Base-by-base conservation (phyloP, 2,797 vertebrate genomes). In the Platalea minor region DNA sequence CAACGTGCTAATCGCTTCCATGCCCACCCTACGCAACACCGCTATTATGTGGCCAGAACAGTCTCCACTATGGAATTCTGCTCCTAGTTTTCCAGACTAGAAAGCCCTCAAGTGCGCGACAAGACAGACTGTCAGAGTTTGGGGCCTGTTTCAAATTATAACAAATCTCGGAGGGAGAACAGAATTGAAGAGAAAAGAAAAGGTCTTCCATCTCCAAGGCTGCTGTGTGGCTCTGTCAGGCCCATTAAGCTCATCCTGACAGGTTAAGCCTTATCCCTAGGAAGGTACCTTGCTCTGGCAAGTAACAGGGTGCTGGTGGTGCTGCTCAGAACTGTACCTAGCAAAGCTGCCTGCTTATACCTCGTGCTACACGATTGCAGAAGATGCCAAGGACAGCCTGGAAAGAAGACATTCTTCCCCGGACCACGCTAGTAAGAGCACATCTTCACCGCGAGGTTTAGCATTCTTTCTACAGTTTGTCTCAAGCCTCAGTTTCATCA, bases 1-100 rank as follows among this genome's bases (percentile, higher is more conserved):
- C 37, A 9, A 4, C 1, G 20, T 4, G 16, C 60, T 12, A 19
- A 17, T 28, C 1, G 1, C 37, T 20, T 46, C 70, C 25, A 12
- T 3, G 18, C 33, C 17, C 33, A 10, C 4, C 43, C 51, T 9
- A 8, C 37, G 8, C 33, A 28, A 11, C 46, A 59, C 23, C 16
- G 1, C 45, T 12, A 7, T 24, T 28, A 8, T 0, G 4, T 18
- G 33, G 59, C 39, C 39, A 25, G 31, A 33, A 12, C 1, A 33
- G 17, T 10, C 43, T 51, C 33, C 43, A 6, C 5, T 15, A 48
- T 0, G 7, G 25, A 43, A 56, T 50, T 63, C 59, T 17, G 11
- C 16, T 39, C 48, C 63, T 37, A 16, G 19, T 21, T 43, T 60
- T 85, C 60, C 35, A 25, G 10, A 28, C 31, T 33, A 61, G 31